Base-by-base conservation (phyloP, 2,888 invertebrate genomes). In the Lampropteryx suffumata region DNA sequence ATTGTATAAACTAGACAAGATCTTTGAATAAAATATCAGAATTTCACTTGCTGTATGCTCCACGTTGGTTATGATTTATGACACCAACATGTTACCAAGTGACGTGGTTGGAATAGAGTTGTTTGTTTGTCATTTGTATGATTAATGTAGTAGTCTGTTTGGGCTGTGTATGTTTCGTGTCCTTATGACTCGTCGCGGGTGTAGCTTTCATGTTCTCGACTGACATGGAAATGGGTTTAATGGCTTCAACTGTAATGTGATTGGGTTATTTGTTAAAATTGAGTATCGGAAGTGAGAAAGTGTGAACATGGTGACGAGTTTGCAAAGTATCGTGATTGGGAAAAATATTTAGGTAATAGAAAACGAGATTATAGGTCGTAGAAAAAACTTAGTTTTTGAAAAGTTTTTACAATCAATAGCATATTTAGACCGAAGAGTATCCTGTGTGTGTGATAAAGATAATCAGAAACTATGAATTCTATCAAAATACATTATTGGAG, bases 121-220 rank as follows among this genome's bases (percentile, higher is more conserved):
- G 75, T 78, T 75, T 69, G 72, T 76, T 71, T 76, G 78, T 78
- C 73, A 76, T 71, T 68, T 65, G 58, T 57, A 69, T 78, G 78
- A 84, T 79, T 76, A 73, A 82, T 83, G 72, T 57, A 65, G 44
- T 52, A 14, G 46, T 50, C 35, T 59, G 54, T 47, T 50, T 47
- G 50, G 45, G 36, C 42, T 29, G n/a, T 36, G 30, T 61, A 48
- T 35, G 48, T 51, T 49, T 40, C 42, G 13, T 26, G 36, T 50
- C 55, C 33, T 35, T 34, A 51, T 47, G 42, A 45, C 43, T 14
- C 12, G 39, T 14, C 17, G 12, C 29, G 33, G 30, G 24, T 17
- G 34, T 14, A 34, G 45, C 62, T 63, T 63, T 63, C 62, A 62
- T 60, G 60, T 57, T 53, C 32, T 52, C 57, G 55, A 62, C 52